Conservation (phyloP, 2,113 vertebrate species). For the Rana temporaria region DNA sequence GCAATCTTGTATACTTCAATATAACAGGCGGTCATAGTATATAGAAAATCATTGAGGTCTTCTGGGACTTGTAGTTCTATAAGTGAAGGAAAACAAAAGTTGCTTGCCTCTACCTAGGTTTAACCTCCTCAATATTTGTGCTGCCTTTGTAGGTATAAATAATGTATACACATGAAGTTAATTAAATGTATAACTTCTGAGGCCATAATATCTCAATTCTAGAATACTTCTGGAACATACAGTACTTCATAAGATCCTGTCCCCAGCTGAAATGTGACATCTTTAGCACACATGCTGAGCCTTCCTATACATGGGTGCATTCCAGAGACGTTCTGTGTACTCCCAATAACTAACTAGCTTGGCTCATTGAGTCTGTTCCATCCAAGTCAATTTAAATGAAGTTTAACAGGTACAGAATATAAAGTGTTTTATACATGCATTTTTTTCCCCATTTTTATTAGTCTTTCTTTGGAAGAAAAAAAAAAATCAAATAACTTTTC, state of each 20-base stretch:
- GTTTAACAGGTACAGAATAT: slow-evolving; percentile 66
- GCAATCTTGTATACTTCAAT: no score
- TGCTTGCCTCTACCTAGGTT: not conserved
- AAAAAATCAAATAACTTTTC: slow-evolving; percentile 67
- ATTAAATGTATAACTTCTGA: slow-evolving; percentile 25
- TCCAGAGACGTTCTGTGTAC: slow-evolving; percentile 65
- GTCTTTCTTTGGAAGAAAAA: slow-evolving; percentile 60
- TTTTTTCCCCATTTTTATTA: slow-evolving; percentile 51
- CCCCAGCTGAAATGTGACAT: slow-evolving; percentile 69
- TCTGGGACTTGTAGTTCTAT: not conserved
- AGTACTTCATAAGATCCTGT: slow-evolving; percentile 43
- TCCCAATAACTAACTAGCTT: slow-evolving; percentile 63
- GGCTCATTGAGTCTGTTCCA: slow-evolving; percentile 60
- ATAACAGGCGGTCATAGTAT: no score
- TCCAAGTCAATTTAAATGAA: slow-evolving; percentile 71
- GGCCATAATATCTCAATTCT: slow-evolving; percentile 16
- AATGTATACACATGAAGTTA: slow-evolving; percentile 9
- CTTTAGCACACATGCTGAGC: slow-evolving; percentile 64
- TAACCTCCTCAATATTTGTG: not conserved
- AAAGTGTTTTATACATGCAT: slow-evolving; percentile 59
- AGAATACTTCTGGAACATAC: slow-evolving; percentile 6
- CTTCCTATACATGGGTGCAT: slow-evolving; percentile 62
- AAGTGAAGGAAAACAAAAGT: not conserved
- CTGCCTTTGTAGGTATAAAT: not conserved
- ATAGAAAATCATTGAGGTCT: not conserved